A percentile compares a stretch with the other conserved stretches of the same genome.
Conservation (phyloP, 30 jellyfish, hydroid and myxozoan species). For the Aurelia coerulea region DNA sequence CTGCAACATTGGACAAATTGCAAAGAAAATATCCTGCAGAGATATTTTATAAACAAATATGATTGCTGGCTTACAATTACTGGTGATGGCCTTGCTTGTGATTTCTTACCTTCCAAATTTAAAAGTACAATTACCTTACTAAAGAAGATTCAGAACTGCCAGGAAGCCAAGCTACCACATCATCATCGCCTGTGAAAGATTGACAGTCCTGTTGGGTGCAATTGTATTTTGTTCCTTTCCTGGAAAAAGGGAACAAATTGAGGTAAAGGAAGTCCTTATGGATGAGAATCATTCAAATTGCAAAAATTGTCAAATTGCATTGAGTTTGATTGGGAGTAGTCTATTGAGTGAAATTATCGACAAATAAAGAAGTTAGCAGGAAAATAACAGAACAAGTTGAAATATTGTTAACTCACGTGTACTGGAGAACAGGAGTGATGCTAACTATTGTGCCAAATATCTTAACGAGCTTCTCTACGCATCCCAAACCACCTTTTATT, state of each 20-base stretch:
- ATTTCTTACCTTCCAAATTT: too few relatives aligned
- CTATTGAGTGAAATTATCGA: too few relatives aligned
- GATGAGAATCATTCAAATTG: not conserved
- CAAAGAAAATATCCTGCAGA: too few relatives aligned
- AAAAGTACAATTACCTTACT: constrained; percentile 7
- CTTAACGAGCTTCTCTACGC: constrained; percentile 23
- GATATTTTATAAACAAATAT: too few relatives aligned
- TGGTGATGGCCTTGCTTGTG: too few relatives aligned
- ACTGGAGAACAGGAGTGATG: constrained; percentile 29
- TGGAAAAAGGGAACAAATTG: not conserved
- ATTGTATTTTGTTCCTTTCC: constrained; percentile 45
- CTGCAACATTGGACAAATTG: too few relatives aligned
- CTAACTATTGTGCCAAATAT: constrained; percentile 44
- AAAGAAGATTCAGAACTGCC: constrained; percentile 43
- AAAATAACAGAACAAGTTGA: too few relatives aligned
- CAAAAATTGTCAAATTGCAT: not conserved
- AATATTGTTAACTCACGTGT: constrained; percentile 34
- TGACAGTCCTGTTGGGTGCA: constrained; percentile 43
- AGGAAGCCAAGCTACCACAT: constrained; percentile 31
- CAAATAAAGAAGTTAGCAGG: too few relatives aligned
- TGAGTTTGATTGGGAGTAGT: too few relatives aligned
- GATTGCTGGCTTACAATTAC: too few relatives aligned
- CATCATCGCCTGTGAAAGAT: not conserved
- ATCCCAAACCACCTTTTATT: not conserved
- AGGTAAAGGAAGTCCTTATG: not conserved